Evolutionary conservation across 1,140 invertebrate species (phyloP), one percentile per base, ranked within the genome.

Genomic region (Brevipalpus yothersi): DNA sequence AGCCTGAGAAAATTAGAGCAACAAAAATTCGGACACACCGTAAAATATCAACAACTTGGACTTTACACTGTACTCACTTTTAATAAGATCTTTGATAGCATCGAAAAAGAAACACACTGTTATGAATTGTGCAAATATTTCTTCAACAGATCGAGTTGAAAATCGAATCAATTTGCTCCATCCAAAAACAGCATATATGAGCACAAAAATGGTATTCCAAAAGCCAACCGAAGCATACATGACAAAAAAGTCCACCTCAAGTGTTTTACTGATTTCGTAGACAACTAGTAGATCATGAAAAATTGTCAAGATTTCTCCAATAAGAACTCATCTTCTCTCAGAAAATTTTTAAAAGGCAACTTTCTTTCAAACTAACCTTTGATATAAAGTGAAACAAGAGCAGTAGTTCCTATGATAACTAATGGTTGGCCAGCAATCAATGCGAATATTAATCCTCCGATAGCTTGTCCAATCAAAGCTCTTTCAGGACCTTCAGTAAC

Each of bases 61-160:
- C 1, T n/a, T n/a, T n/a, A n/a, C 13, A 11, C 1, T 53, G 40
- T 15, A 61, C 68, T 71, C 66, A 77, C 76, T 75, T 67, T 74
- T 69, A 59, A 73, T 65, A 39, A 75, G 69, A 61, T 75, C 73
- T 62, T 71, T 71, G 39, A 72, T 69, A 19, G 72, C 72, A 67
- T 76, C 75, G 19, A 73, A 71, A 59, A 70, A 69, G 61, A 76
- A 76, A 7, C 75, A 75, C 58, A 76, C 70, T n/a, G 73, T 71
- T 40, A 75, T 75, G 65, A 76, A 76, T 10, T 75, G 57, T 40
- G 74, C 73, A 66, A 76, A 77, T 63, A 76, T 76, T 66, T 76
- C 75, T 65, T 76, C 75, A 49, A 73, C 74, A 4, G 74, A 76
- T 64, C 74, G 72, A 63, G 58, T 71, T 68, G 51, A 56, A 64